Base-by-base conservation (phyloP, 1,140 invertebrate species). In the Micrasema minimum region DNA sequence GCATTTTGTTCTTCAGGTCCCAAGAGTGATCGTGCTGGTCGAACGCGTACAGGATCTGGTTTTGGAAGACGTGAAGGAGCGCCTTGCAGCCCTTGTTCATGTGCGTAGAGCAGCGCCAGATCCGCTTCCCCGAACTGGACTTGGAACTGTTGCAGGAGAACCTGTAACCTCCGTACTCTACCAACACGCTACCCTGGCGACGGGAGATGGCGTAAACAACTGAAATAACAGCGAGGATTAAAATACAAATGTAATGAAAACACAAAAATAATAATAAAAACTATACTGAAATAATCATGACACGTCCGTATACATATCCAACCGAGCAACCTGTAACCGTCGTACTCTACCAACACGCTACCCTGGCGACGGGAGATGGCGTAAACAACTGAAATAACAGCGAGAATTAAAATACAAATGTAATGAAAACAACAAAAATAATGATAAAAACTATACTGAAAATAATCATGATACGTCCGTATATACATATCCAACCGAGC, bases 71-170 rank as follows among this genome's bases (percentile, higher is more conserved):
- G 14, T 76, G 76, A 0, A 80, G 48, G 7, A 72, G 66, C 1
- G 78, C 78, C 22, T 65, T 75, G 48, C 79, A 80, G 1, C 79
- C 76, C 37, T 68, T 76, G 2, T 62, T 66, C 23, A 71, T 71
- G 64, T 80, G 76, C 0, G 79, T 79, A 0, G 77, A 78, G 51
- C 80, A 81, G 0, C 71, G 70, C 79, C 80, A 81, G 0, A 76
- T 50, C 57, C 72, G 75, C 0, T 48, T 26, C 0, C 64, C 59
- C 1, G 45, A 20, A 5, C 7, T 18, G 37, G 23, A 64, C 0
- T 69, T 18, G 10, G 23, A 31, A n/a, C 50, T 41, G 11, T 26
- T 41, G 18, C 66, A 57, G 16, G 57, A 9, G 31, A 68, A 68
- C 22, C 50, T 57, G 23, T n/a, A 45, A 6, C 66, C 66, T 20